Conservation (phyloP, 92 coral and sea anemone species). For the Micromussa lordhowensis region DNA sequence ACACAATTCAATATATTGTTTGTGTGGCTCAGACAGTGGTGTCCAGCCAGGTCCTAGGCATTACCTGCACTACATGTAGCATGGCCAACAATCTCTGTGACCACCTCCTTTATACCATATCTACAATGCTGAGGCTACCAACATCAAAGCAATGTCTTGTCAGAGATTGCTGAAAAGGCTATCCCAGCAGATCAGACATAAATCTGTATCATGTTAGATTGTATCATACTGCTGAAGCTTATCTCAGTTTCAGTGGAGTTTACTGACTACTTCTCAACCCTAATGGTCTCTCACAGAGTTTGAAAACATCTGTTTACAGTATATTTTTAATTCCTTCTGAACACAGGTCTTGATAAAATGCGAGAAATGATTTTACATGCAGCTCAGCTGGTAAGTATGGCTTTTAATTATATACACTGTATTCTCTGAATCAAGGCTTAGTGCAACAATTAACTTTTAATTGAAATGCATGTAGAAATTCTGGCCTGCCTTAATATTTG, state of each 20-base stretch:
- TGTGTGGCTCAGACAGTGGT: background rate
- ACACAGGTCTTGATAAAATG: constrained; percentile 85
- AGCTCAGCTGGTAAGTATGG: constrained; percentile 78
- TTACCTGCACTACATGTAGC: no score
- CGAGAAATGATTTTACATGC: constrained; percentile 78
- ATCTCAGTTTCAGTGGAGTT: background rate
- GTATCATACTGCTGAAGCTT: background rate
- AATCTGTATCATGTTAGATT: no score
- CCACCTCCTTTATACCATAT: no score
- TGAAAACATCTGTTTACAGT: no score
- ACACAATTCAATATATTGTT: background rate
- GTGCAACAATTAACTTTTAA: background rate
- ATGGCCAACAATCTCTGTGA: no score
- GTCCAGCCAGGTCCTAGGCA: no score
- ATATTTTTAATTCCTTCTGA: background rate
- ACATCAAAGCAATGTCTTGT: no score
- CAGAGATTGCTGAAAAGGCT: no score
- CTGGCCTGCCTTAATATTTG: background rate
- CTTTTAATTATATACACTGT: background rate
- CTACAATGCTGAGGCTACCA: no score
- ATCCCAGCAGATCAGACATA: no score
- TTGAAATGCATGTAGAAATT: background rate
- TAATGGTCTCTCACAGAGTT: no score
- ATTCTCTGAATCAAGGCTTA: background rate
- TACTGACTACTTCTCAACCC: no score